Evolutionary conservation across 2,113 vertebrate species (phyloP), one percentile per base, ranked within the genome.

Genomic region (Casuarius casuarius): DNA sequence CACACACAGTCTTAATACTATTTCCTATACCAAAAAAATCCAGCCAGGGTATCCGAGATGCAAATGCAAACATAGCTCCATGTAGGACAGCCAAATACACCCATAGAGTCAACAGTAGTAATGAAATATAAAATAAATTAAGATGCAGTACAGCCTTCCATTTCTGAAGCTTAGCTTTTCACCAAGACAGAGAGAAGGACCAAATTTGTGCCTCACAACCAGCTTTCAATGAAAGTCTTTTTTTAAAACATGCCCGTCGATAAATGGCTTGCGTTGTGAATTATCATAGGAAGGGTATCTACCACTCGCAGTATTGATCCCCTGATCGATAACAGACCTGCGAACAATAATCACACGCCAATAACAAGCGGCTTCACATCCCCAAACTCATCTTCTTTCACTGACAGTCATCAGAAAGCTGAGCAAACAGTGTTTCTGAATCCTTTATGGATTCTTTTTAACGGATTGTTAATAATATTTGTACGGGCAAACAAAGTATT

Each of bases 381-480:
- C 85, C 67, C 92, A 84, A 95, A 58, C 75, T 87, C 88, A 89
- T 93, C 74, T 72, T 62, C 89, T 93, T 86, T 74, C 93, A 82
- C 56, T 59, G 56, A 89, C 75, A 73, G 44, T 54, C 33, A 87
- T 20, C 72, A 73, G 72, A 94, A 91, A 80, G 74, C 91, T 8
- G 40, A 89, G 71, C 26, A 77, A 94, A 85, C 91, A 4, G 6
- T 14, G 7, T 22, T 59, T 49, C 77, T 83, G 61, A 94, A 92
- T 91, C 52, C 77, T 90, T 94, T 26, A 94, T 68, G 63, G 87
- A 66, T 96, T 83, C 58, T 71, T 86, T 93, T 79, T 61, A 96
- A 95, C 75, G 74, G 70, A 46, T 58, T 81, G 54, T 74, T 96
- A 94, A 87, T 84, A 92, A 84, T 94, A 95, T 95, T 96, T 91